Conservation (phyloP, 2,113 vertebrate genomes). For the Tetrax tetrax region DNA sequence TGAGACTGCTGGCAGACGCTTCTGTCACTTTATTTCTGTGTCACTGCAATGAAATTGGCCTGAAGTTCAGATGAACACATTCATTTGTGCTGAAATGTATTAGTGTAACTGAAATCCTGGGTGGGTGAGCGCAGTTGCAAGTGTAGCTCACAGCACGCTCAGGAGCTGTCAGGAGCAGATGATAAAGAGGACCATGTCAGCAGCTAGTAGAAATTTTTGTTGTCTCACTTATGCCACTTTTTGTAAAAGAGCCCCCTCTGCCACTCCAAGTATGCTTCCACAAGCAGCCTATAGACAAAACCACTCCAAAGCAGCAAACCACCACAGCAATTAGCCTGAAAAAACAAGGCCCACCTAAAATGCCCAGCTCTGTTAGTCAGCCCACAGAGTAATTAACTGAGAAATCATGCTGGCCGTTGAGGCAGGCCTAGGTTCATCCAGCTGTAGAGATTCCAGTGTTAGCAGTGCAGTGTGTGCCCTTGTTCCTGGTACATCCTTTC, state of each 20-base stretch:
- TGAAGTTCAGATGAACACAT: constrained; percentile 6
- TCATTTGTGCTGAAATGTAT: background rate
- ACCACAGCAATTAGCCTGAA: background rate
- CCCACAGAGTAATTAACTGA: background rate
- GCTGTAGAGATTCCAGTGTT: background rate
- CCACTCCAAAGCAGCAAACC: background rate
- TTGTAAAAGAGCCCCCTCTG: background rate
- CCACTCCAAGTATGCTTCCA: background rate
- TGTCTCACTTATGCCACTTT: background rate
- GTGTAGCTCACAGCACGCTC: background rate
- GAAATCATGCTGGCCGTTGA: background rate
- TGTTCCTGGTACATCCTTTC: background rate
- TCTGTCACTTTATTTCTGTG: constrained; percentile 21
- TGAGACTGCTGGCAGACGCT: background rate
- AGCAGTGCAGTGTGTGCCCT: rapidly evolving
- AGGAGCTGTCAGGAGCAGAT: background rate
- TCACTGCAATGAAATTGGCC: background rate
- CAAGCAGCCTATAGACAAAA: background rate
- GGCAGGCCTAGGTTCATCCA: background rate
- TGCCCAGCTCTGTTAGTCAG: background rate
- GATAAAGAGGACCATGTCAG: background rate
- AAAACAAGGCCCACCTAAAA: background rate
- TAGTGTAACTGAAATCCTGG: background rate
- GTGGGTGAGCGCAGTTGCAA: background rate
- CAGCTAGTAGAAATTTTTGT: background rate